phyloP scores from a whole-genome alignment of 1,140 invertebrate genomes.

The Branchinecta lindahli region DNA sequence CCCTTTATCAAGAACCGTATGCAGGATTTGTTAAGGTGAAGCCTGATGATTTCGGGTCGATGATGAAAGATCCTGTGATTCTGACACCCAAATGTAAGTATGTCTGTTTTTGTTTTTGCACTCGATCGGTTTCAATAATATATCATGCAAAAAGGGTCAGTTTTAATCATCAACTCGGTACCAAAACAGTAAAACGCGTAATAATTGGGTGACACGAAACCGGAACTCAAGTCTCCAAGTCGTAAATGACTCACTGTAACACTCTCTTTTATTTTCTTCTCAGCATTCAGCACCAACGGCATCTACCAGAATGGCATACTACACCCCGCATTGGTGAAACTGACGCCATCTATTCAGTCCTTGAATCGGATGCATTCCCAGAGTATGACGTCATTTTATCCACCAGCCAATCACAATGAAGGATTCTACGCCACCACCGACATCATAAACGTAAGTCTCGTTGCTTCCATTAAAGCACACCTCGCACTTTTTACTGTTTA shows the following conservation, averaged over 20 bases:
- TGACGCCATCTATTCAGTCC: conserved; percentile 13
- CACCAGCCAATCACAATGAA: conserved; percentile 28
- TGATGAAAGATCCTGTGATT: conserved; percentile 35
- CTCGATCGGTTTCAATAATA: neutral
- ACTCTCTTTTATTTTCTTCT: neutral
- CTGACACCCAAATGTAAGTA: conserved; percentile 18
- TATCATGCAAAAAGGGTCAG: neutral
- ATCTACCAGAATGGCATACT: conserved; percentile 16
- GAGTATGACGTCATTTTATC: neutral
- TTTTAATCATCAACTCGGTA: neutral
- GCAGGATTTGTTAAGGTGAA: conserved; percentile 36
- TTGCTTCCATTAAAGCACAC: neutral
- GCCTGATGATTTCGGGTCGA: conserved; percentile 36
- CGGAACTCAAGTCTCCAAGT: neutral
- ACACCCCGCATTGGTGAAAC: neutral
- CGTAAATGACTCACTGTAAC: neutral
- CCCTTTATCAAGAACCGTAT: conserved; percentile 44
- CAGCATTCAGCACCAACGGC: conserved; percentile 17
- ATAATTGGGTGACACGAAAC: neutral
- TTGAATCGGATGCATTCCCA: neutral
- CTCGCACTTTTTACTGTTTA: no score
- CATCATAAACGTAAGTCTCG: conserved; percentile 44
- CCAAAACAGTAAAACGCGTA: no score
- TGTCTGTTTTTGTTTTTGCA: neutral
- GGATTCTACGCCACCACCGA: conserved; percentile 53